Evolutionary conservation across 2,113 vertebrate species (phyloP).

Genomic region (Hepsetus odoe): DNA sequence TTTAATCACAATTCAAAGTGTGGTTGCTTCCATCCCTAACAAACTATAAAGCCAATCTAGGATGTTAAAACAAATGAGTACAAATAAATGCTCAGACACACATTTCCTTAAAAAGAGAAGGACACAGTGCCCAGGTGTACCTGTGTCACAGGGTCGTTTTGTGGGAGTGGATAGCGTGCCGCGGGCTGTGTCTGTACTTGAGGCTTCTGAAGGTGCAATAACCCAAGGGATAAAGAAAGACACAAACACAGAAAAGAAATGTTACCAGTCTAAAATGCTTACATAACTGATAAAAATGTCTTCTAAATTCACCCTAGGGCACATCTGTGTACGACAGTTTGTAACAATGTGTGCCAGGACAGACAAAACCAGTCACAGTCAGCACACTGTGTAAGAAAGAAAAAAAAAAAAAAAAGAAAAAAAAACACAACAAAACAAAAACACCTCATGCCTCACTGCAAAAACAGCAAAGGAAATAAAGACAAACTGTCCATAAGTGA

Average conservation of each 20-base stretch:
- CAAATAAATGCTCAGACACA: not conserved
- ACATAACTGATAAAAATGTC: not conserved
- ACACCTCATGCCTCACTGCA: no score
- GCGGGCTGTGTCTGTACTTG: slow-evolving; percentile 87
- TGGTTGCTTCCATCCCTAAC: not conserved
- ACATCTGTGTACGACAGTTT: not conserved
- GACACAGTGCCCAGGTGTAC: slow-evolving; percentile 64
- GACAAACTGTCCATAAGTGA: no score
- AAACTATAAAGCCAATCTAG: not conserved
- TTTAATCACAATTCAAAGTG: not conserved
- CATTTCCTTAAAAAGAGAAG: not conserved
- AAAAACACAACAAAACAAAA: no score
- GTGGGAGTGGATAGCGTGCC: slow-evolving; percentile 84
- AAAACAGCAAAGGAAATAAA: no score
- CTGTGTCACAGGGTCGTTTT: slow-evolving; percentile 87
- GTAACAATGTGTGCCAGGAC: not conserved
- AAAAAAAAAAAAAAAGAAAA: no score
- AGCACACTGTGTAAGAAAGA: no score
- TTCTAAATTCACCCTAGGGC: not conserved
- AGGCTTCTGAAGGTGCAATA: slow-evolving; percentile 77
- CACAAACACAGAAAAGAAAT: not conserved
- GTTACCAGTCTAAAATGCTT: not conserved
- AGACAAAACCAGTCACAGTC: no score
- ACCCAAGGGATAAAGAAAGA: not conserved
- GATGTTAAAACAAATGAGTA: not conserved